phyloP scores from a whole-genome alignment of 2,888 invertebrate genomes.

The Adelphocoris suturalis region DNA sequence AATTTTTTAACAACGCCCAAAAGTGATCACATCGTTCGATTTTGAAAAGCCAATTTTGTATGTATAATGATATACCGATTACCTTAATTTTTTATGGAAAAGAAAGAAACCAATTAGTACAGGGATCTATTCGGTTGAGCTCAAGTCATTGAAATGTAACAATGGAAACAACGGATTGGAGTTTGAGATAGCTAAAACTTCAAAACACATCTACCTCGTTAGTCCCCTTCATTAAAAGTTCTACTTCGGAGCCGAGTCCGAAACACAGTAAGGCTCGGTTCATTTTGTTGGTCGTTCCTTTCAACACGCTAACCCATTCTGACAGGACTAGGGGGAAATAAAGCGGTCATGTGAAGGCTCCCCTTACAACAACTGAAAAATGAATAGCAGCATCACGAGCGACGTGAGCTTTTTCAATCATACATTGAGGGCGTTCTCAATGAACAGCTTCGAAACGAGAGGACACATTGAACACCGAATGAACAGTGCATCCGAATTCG shows the following conservation, averaged over 20 bases:
- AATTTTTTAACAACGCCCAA: too few relatives aligned
- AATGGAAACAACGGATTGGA: background rate
- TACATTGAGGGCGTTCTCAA: too few relatives aligned
- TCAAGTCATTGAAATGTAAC: background rate
- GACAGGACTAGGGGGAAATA: background rate
- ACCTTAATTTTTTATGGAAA: too few relatives aligned
- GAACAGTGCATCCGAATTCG: too few relatives aligned
- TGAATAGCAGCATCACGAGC: background rate
- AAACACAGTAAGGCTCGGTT: background rate
- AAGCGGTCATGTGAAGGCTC: background rate
- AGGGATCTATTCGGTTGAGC: too few relatives aligned
- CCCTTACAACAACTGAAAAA: constrained; percentile 14
- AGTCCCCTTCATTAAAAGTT: constrained; percentile 18
- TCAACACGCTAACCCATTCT: background rate
- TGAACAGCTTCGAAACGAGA: too few relatives aligned
- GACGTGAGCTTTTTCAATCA: background rate
- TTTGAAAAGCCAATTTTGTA: too few relatives aligned
- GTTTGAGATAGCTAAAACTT: background rate
- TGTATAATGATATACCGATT: too few relatives aligned
- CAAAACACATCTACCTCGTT: background rate
- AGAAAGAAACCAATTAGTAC: too few relatives aligned
- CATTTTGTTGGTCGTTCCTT: background rate
- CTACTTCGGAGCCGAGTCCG: background rate
- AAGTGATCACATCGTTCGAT: too few relatives aligned
- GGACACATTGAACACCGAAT: too few relatives aligned